Conservation (phyloP, 2,888 invertebrate genomes). For the Hirtodrosophila histrioides region DNA sequence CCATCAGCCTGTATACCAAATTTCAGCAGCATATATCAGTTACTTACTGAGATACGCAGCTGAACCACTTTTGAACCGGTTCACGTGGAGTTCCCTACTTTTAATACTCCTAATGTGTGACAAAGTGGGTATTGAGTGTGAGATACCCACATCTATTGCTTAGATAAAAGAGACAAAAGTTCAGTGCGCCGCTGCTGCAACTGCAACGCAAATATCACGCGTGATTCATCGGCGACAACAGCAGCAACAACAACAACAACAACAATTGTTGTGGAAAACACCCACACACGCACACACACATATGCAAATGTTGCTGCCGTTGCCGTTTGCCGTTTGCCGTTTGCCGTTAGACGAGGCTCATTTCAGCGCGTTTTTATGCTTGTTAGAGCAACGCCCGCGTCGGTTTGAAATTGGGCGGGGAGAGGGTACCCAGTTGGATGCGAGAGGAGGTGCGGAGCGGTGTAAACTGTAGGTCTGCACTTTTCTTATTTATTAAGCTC, state of each 20-base stretch:
- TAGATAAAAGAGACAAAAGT: slow-evolving; percentile 52
- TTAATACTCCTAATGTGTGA: background rate
- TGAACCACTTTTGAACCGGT: background rate
- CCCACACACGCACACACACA: slow-evolving; percentile 55
- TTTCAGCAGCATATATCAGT: too few species aligned
- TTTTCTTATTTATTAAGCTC: slow-evolving; percentile 70
- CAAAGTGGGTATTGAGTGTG: background rate
- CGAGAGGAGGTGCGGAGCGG: background rate
- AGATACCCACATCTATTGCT: background rate
- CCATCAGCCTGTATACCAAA: too few species aligned
- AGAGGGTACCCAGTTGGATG: background rate
- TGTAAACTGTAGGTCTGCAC: slow-evolving; percentile 38
- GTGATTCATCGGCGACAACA: slow-evolving; percentile 69
- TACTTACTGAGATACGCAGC: too few species aligned
- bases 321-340: slow-evolving; percentile 3
- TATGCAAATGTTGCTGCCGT: slow-evolving; percentile 59
- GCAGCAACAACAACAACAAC: slow-evolving; percentile 15
- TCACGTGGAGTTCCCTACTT: background rate
- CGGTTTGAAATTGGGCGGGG: slow-evolving; percentile 25
- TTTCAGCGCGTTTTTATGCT: slow-evolving; percentile 59
- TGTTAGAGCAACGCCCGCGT: slow-evolving; percentile 64
- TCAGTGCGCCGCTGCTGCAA: slow-evolving; percentile 44
- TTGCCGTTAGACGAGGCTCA: slow-evolving; percentile 54
- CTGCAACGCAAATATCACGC: slow-evolving; percentile 67
- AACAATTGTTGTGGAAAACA: slow-evolving; percentile 38